phyloP scores from a whole-genome alignment of 2,797 vertebrate species.

The Hippocampus kuda region DNA sequence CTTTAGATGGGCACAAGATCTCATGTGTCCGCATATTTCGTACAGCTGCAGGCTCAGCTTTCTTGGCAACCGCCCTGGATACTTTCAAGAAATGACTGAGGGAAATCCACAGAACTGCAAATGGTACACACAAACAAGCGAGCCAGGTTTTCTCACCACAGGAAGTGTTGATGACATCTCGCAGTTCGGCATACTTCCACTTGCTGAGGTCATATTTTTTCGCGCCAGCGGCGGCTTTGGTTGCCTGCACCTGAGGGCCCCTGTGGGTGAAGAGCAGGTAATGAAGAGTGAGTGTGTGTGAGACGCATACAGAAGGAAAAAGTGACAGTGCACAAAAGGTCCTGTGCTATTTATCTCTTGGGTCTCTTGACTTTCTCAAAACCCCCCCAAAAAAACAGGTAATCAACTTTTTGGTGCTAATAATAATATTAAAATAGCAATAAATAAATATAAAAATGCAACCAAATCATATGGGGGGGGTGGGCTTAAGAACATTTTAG shows the following conservation, averaged over 20 bases:
- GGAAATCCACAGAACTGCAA: slow-evolving; percentile 3
- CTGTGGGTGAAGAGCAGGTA: slow-evolving; percentile 54
- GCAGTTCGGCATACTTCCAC: slow-evolving; percentile 97
- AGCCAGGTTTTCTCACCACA: slow-evolving; percentile 75
- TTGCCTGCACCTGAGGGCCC: slow-evolving; percentile 88
- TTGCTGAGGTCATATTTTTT: slow-evolving; percentile 98
- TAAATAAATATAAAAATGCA: no score
- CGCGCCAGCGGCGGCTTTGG: slow-evolving; percentile 81
- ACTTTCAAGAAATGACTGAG: slow-evolving; percentile 10
- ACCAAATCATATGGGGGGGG: no score
- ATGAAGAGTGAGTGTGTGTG: slow-evolving; percentile 6
- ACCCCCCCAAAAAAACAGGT: no score
- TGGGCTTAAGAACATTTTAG: no score
- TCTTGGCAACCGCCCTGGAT: slow-evolving; percentile 17
- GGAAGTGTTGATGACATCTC: slow-evolving; percentile 97
- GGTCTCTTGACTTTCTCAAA: no score
- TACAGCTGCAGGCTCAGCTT: slow-evolving; percentile 39
- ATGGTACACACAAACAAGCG: slow-evolving; percentile 7
- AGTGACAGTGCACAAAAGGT: slow-evolving; percentile 8
- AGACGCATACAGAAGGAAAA: background rate
- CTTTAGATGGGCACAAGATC: slow-evolving; percentile 19
- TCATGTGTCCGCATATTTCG: slow-evolving; percentile 11
- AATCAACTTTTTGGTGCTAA: no score
- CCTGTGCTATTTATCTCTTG: no score
- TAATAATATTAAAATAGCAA: no score